Evolutionary conservation across 1,140 invertebrate species (phyloP), one percentile per base, ranked within the genome.

Genomic region (Ganaspis sp.): DNA sequence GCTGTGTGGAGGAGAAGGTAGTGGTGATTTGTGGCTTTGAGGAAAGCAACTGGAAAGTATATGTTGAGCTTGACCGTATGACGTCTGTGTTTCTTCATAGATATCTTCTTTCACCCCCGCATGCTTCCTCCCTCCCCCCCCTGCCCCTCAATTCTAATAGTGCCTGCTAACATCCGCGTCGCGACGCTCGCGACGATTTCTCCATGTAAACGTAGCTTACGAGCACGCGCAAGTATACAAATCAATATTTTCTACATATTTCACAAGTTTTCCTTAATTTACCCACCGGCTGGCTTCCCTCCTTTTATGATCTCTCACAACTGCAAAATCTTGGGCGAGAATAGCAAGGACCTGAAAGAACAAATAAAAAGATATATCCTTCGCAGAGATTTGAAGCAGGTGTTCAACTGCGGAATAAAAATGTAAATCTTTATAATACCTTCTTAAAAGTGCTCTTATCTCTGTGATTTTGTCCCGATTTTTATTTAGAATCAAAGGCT

Each of bases 191-290:
- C 78, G 83, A 83, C 75, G 75, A 76, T 64, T 73, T 77, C 76
- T 75, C 78, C 64, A 81, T 76, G 79, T 74, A 76, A 78, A 54
- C 84, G 79, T 75, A 54, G 76, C 75, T 76, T 78, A 77, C 83
- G 85, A 75, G 81, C 84, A 86, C 82, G 82, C 84, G 83, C 84
- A 79, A 81, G 78, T 81, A 81, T 82, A 85, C 83, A 86, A 88
- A 89, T 89, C 86, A 86, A 89, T 89, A 88, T 86, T 85, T 85
- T 84, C 82, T 81, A 83, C 86, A 87, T 84, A 86, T 86, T 83
- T 84, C 79, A 81, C 69, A 74, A 86, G 75, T 84, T 87, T 86
- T 85, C 76, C 80, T 75, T 84, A 86, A 88, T 88, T 82, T 84
- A 72, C 80, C 49, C 40, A 29, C 17, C 17, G 69, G 19, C n/a